These are phyloP conservation scores for Protula sp. DNA, from an alignment of 2,888 invertebrate species.

Conservation along the genomic window DNA sequence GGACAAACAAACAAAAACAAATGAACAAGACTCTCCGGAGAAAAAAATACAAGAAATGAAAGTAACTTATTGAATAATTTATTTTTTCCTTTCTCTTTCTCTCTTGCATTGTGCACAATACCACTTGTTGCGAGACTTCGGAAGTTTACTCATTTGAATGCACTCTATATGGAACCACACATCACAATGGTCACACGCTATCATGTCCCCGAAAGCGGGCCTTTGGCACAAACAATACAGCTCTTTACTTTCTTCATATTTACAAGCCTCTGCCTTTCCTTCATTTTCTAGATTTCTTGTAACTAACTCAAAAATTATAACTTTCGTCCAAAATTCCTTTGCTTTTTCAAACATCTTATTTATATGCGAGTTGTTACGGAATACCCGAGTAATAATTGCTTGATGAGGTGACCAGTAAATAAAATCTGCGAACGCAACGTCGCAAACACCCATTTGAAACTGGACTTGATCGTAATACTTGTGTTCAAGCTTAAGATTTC, in stretches of 20 bases:
- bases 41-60: no score
- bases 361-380: neutral
- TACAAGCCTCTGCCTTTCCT: neutral
- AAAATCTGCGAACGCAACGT: neutral
- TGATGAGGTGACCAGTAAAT: neutral
- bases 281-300: neutral
- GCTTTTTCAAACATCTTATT: neutral
- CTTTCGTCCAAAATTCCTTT: neutral
- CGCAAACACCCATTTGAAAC: neutral
- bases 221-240: neutral
- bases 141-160: no score
- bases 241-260: neutral
- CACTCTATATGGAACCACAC: no score
- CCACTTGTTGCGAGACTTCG: no score
- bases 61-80: no score
- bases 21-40: no score
- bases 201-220: neutral
- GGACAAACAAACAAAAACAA: neutral
- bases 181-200: neutral
- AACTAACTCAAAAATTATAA: neutral
- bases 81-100: no score
- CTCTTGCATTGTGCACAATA: no score
- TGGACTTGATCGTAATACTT: neutral
- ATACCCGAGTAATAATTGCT: neutral
- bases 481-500: neutral